Evolutionary conservation across 2,797 vertebrate species (phyloP).

Genomic region (Leontopithecus rosalia): DNA sequence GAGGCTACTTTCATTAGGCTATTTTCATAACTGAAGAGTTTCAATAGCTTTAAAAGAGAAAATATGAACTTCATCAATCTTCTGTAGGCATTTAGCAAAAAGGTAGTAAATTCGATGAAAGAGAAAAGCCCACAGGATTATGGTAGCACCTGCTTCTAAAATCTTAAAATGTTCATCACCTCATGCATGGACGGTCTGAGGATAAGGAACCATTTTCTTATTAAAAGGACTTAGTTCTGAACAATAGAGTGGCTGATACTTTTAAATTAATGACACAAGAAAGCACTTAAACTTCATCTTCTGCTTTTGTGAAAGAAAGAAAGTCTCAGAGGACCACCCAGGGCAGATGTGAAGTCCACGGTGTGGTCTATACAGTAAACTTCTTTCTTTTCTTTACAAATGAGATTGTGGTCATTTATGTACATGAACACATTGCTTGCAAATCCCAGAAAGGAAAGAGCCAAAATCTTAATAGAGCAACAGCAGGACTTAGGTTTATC

Average conservation of each 20-base stretch:
- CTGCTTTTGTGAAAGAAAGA: constrained; percentile 63
- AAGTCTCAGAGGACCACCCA: constrained; percentile 52
- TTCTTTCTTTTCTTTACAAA: constrained; percentile 18
- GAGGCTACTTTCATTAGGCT: constrained; percentile 45
- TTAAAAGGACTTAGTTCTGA: constrained; percentile 50
- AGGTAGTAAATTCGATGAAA: constrained; percentile 69
- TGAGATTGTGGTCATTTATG: background rate
- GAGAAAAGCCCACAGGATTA: constrained; percentile 48
- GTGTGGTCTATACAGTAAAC: background rate
- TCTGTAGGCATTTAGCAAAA: constrained; percentile 68
- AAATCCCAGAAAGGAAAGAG: constrained; percentile 50
- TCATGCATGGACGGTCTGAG: constrained; percentile 31
- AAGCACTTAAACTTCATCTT: constrained; percentile 61
- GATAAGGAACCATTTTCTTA: constrained; percentile 17
- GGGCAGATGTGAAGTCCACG: constrained; percentile 8
- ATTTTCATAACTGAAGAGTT: constrained; percentile 63
- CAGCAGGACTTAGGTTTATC: background rate
- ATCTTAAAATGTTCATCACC: constrained; percentile 57
- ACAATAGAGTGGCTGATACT: constrained; percentile 51
- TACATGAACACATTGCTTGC: background rate
- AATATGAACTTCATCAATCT: constrained; percentile 64
- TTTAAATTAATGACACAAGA: constrained; percentile 60
- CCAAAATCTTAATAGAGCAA: background rate
- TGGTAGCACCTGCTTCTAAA: constrained; percentile 39
- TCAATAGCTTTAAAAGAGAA: constrained; percentile 52